Percentiles rank a stretch among this genome's conserved stretches.
Conservation (phyloP, 1,140 invertebrate species). For the Mya arenaria region DNA sequence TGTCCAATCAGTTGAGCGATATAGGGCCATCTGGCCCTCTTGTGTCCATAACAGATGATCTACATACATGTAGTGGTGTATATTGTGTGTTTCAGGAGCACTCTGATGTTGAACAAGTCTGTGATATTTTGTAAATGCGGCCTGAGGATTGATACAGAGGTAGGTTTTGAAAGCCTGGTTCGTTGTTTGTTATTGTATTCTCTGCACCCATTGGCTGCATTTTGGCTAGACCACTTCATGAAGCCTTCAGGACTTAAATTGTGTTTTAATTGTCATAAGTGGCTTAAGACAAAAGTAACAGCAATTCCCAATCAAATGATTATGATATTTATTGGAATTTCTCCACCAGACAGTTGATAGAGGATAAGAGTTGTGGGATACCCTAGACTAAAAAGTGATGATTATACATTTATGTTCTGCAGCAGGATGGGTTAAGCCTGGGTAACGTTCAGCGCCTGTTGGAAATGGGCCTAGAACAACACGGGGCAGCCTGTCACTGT, state of each 20-base stretch:
- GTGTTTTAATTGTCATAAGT: conserved; percentile 15
- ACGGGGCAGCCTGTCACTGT: conserved; percentile 37
- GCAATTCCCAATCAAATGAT: too few relatives aligned
- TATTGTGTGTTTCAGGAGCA: conserved; percentile 34
- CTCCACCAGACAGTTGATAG: too few relatives aligned
- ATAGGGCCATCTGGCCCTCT: background rate
- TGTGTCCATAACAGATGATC: background rate
- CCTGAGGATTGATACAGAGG: conserved; percentile 64
- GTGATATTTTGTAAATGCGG: conserved; percentile 66
- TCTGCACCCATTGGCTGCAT: too few relatives aligned
- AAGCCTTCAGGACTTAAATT: background rate
- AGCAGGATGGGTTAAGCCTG: conserved; percentile 63
- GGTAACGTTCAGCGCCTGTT: conserved; percentile 55
- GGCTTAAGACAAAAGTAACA: too few relatives aligned
- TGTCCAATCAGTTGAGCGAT: too few relatives aligned
- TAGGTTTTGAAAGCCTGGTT: too few relatives aligned
- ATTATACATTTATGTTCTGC: too few relatives aligned
- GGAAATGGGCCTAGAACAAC: conserved; percentile 46
- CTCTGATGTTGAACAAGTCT: conserved; percentile 56
- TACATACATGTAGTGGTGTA: background rate
- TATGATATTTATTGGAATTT: too few relatives aligned
- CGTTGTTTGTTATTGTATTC: too few relatives aligned
- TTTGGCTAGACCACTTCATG: too few relatives aligned
- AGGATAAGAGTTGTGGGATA: too few relatives aligned
- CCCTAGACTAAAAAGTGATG: too few relatives aligned